These are phyloP conservation scores for Lycaon pictus DNA, from an alignment of 2,113 vertebrate species.

Conservation along the genomic window DNA sequence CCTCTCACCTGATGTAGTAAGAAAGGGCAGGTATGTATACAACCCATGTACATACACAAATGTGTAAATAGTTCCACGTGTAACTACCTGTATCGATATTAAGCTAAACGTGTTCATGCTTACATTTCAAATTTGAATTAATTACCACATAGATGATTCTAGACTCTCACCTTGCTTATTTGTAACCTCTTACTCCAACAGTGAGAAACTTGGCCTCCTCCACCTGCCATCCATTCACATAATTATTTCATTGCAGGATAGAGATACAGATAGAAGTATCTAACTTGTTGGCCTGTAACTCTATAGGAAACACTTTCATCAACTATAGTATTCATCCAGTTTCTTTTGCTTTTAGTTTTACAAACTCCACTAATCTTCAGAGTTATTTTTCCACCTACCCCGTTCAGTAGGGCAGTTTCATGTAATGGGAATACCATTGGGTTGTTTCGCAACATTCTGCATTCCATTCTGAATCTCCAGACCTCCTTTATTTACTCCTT, in stretches of 20 bases:
- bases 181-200: neutral
- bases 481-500: neutral
- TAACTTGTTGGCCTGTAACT: neutral
- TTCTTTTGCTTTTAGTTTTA: neutral
- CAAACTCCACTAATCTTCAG: neutral
- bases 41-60: neutral
- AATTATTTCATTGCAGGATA: neutral
- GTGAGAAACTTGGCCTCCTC: neutral
- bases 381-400: neutral
- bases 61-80: neutral
- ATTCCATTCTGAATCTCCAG: neutral
- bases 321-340: neutral
- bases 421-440: neutral
- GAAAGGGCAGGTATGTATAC: neutral
- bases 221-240: neutral
- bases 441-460: neutral
- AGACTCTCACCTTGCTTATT: neutral
- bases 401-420: neutral
- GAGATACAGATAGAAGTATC: neutral
- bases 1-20: neutral
- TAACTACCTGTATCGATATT: neutral
- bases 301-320: neutral
- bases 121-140: neutral
- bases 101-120: neutral
- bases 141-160: neutral